Percentiles rank a stretch among this genome's conserved stretches.
These are phyloP conservation scores for Nemoura dubitans DNA, from an alignment of 2,888 invertebrate species.

Conservation along the genomic window DNA sequence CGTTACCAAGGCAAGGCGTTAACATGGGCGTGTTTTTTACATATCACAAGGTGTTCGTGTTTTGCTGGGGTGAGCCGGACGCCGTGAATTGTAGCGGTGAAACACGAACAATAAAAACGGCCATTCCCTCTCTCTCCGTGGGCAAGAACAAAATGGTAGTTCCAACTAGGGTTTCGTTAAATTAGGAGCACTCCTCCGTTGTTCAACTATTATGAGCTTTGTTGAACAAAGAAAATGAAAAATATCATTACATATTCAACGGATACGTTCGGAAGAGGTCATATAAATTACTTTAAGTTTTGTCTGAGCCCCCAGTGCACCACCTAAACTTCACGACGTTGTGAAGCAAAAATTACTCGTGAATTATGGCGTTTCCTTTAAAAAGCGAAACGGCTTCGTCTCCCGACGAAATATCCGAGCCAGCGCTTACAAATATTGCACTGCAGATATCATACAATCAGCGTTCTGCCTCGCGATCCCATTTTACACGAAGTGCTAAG, in stretches of 20 bases:
- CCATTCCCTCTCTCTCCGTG: neutral
- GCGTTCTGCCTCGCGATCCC: neutral
- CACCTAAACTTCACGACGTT: neutral
- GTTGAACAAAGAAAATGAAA: constrained; percentile 12
- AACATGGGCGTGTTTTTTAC: neutral
- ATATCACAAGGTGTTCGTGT: constrained; percentile 12
- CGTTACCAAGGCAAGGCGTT: neutral
- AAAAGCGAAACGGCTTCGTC: neutral
- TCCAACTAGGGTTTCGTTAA: neutral
- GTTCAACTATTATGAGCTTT: neutral
- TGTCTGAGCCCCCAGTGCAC: neutral
- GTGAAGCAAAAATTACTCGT: neutral
- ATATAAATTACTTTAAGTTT: neutral
- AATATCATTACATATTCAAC: neutral
- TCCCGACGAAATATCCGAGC: neutral
- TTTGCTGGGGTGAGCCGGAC: neutral
- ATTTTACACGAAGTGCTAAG: neutral
- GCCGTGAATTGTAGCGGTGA: neutral
- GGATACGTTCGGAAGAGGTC: neutral
- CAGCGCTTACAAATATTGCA: neutral
- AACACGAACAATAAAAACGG: neutral
- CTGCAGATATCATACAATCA: neutral
- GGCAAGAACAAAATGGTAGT: neutral
- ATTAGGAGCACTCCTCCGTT: neutral
- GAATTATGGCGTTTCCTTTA: neutral